phyloP scores from a whole-genome alignment of 2,113 vertebrate genomes.

The Laticauda colubrina region DNA sequence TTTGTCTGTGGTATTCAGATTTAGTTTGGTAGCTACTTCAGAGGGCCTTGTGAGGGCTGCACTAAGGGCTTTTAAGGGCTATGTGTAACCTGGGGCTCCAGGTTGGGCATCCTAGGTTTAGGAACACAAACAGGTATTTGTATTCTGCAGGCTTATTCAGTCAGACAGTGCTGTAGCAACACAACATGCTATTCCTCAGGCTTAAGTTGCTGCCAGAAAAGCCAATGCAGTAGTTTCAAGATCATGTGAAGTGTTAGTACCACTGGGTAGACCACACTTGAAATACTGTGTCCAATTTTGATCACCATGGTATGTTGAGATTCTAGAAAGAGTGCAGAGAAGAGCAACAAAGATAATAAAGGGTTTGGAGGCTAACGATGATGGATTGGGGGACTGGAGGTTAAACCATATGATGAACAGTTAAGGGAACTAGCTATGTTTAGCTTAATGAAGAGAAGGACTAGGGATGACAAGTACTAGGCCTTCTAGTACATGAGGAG shows the following conservation, averaged over 20 bases:
- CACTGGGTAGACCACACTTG: background rate
- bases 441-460: too few species aligned
- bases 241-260: background rate
- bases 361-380: background rate
- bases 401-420: too few species aligned
- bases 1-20: background rate
- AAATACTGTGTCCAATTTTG: background rate
- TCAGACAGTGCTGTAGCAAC: background rate
- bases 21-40: background rate
- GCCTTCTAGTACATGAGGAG: too few species aligned
- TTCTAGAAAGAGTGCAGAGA: background rate
- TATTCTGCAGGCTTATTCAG: background rate
- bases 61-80: background rate
- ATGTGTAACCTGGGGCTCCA: background rate
- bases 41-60: background rate
- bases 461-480: too few species aligned
- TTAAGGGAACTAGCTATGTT: too few species aligned
- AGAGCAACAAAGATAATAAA: background rate
- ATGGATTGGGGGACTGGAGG: too few species aligned
- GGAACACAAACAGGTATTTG: background rate
- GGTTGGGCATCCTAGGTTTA: background rate
- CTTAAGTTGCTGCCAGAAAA: background rate
- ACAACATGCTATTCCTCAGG: background rate
- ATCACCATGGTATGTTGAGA: background rate
- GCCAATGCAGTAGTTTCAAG: background rate